Evolutionary conservation across 2,113 vertebrate genomes (phyloP).

Genomic region (Ochotona curzoniae): DNA sequence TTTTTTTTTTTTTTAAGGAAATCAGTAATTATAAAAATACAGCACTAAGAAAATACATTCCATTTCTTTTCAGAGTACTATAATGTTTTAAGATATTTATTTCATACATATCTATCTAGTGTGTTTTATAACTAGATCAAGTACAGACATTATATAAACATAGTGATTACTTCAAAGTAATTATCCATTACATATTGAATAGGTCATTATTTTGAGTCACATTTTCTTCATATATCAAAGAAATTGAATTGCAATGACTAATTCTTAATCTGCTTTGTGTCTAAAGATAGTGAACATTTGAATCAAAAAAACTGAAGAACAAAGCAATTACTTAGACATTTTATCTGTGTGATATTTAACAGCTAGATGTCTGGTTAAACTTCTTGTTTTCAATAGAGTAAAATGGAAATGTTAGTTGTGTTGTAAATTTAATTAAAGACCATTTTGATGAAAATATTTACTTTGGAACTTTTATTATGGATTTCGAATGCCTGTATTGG

Average conservation of each 20-base stretch:
- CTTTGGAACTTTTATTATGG: slow-evolving; percentile 32
- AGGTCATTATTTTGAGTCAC: slow-evolving; percentile 60
- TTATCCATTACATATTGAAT: slow-evolving; percentile 19
- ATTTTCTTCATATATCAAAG: slow-evolving; percentile 59
- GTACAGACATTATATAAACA: slow-evolving; percentile 3
- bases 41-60: not conserved
- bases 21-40: slow-evolving; percentile 1
- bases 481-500: slow-evolving; percentile 47
- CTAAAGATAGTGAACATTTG: slow-evolving; percentile 65
- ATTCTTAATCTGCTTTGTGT: slow-evolving; percentile 54
- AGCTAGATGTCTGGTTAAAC: slow-evolving; percentile 62
- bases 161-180: slow-evolving; percentile 45
- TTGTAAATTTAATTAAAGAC: slow-evolving; percentile 67
- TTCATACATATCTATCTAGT: not conserved
- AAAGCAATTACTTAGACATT: slow-evolving; percentile 61
- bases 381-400: slow-evolving; percentile 47
- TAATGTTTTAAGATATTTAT: not conserved
- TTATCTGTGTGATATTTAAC: slow-evolving; percentile 62
- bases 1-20: not conserved
- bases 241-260: slow-evolving; percentile 68
- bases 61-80: slow-evolving; percentile 30
- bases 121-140: not conserved
- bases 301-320: slow-evolving; percentile 60
- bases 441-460: slow-evolving; percentile 50
- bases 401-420: slow-evolving; percentile 55